phyloP scores from a whole-genome alignment of 2,113 vertebrate species.

The Nothocercus julius region DNA sequence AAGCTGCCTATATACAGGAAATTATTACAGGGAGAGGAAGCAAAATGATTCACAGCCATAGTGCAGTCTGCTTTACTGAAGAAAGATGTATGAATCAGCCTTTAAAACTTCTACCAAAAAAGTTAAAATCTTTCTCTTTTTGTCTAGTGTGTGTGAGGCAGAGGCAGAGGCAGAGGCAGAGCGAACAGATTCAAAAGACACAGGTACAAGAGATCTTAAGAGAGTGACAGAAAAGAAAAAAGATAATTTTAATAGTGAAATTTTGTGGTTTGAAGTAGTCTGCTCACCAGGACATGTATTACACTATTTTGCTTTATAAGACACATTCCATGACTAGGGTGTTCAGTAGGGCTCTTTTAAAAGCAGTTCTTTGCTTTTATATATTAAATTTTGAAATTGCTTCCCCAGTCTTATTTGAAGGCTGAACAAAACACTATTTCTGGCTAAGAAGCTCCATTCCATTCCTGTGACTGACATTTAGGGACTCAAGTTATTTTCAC shows the following conservation, averaged over 20 bases:
- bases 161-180: too few relatives aligned
- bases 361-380: neutral
- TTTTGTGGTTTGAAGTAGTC: neutral
- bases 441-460: neutral
- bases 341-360: neutral
- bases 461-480: neutral
- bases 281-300: neutral
- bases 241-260: neutral
- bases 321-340: neutral
- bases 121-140: too few relatives aligned
- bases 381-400: neutral
- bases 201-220: neutral
- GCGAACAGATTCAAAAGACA: neutral
- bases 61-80: neutral
- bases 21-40: neutral
- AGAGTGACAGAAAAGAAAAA: neutral
- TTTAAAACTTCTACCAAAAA: neutral
- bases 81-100: neutral
- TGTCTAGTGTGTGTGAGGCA: too few relatives aligned
- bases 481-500: neutral
- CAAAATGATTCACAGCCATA: neutral
- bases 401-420: neutral
- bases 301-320: neutral
- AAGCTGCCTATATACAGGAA: neutral
- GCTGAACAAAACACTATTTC: neutral